Evolutionary conservation across 2,113 vertebrate genomes (phyloP), one percentile per base, ranked within the genome.

Genomic region (Vidua chalybeata): DNA sequence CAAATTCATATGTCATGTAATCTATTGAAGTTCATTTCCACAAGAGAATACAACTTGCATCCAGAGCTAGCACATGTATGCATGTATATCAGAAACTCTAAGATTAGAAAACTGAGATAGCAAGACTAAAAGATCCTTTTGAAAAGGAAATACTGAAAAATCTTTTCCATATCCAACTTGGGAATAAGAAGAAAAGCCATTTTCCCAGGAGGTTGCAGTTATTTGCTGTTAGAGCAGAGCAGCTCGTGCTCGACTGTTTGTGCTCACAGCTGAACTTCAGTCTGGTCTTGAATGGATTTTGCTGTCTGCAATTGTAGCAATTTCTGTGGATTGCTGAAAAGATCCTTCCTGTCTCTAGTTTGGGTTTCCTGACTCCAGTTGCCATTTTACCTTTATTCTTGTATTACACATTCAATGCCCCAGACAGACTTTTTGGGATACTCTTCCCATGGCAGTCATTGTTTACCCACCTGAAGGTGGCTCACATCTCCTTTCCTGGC

Each of bases 11-110:
- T 15, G 46, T 68, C 27, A 13, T 41, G 37, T 28, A 88, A 91
- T 27, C 59, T 91, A 41, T 35, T 85, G 81, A 90, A 93, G 56
- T 75, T 92, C 45, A 62, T 88, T 93, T 90, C 84, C 55, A 73
- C 59, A 46, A 39, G 90, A 91, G 78, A 91, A 85, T 80, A 83
- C 67, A 83, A 46, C 92, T 88, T 46, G 52, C 48, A 77, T 67
- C 67, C 43, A 73, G 72, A 84, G 61, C 58, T 59, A 51, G 49
- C 52, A 22, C 55, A 22, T 33, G 39, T 58, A 51, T 45, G 72
- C 15, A 3, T 37, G 67, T 3, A 0, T 58, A 23, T 69, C 48
- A 62, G 39, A 45, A 93, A 17, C 46, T 43, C 23, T 39, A n/a
- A 68, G 79, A 92, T 92, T 21, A 71, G 83, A 82, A 84, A 84